These are phyloP conservation scores for Bettongia penicillata DNA, from an alignment of 2,113 vertebrate genomes.

Conservation along the genomic window DNA sequence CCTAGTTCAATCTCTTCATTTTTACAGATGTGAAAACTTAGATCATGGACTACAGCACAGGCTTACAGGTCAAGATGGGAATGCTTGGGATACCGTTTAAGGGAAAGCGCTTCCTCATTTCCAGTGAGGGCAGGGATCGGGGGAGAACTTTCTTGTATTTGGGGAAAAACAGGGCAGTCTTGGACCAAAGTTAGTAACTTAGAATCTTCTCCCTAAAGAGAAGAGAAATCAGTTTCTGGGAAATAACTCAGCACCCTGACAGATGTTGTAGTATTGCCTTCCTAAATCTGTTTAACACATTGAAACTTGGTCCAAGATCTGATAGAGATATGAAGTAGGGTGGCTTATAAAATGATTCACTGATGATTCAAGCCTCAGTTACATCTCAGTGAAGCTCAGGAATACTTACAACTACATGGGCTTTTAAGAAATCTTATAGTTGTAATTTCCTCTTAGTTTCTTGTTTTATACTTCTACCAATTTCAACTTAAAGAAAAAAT, in stretches of 20 bases:
- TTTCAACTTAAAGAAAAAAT: background rate
- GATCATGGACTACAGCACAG: background rate
- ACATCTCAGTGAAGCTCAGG: background rate
- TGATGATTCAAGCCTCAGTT: background rate
- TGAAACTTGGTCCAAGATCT: background rate
- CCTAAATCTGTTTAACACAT: background rate
- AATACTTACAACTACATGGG: background rate
- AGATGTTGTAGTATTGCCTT: background rate
- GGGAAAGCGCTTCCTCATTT: background rate
- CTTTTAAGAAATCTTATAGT: background rate
- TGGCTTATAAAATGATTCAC: background rate
- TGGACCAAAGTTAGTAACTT: background rate
- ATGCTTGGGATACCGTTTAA: background rate
- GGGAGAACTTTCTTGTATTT: background rate
- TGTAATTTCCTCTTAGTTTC: background rate
- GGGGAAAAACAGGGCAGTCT: background rate
- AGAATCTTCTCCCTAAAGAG: background rate
- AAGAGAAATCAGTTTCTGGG: background rate
- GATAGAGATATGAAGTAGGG: background rate
- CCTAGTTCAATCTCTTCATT: background rate
- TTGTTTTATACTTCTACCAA: background rate
- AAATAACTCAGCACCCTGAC: no score
- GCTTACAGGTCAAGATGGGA: background rate
- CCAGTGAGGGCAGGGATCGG: background rate
- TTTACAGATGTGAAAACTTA: background rate